Conservation (phyloP, 2,113 vertebrate genomes). For the Polypterus bichir region DNA sequence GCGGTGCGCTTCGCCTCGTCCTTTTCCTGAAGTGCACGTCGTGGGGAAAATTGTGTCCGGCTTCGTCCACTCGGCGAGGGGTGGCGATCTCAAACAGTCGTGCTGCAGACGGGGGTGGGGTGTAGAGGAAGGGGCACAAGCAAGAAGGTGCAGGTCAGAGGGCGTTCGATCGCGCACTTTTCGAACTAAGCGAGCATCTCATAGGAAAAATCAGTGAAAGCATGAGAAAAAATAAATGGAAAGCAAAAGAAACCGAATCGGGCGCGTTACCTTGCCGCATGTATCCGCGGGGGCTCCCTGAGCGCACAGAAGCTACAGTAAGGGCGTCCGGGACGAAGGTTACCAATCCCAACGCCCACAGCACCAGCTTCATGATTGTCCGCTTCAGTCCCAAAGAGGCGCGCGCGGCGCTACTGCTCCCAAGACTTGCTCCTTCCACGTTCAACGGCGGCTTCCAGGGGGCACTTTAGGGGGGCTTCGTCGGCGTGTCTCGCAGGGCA, state of each 20-base stretch:
- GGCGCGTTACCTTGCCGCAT: slow-evolving; percentile 66
- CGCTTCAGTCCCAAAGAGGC: slow-evolving; percentile 43
- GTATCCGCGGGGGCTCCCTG: slow-evolving; percentile 55
- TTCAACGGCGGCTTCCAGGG: neutral
- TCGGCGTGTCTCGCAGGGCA: too few relatives aligned
- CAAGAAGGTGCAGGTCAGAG: too few relatives aligned
- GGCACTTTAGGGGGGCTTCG: too few relatives aligned
- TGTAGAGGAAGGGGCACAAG: slow-evolving; percentile 8
- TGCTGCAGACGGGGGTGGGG: slow-evolving; percentile 35
- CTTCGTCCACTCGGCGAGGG: slow-evolving; percentile 75
- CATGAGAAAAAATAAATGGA: too few relatives aligned
- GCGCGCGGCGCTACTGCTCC: slow-evolving; percentile 24
- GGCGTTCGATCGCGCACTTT: too few relatives aligned
- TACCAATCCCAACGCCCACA: slow-evolving; percentile 75
- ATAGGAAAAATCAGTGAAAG: too few relatives aligned
- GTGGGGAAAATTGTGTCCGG: slow-evolving; percentile 70
- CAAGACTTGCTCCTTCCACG: slow-evolving; percentile 19
- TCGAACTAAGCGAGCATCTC: too few relatives aligned
- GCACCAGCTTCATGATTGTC: slow-evolving; percentile 89
- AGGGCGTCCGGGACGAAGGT: slow-evolving; percentile 62
- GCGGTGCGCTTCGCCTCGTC: slow-evolving; percentile 67
- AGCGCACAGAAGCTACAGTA: slow-evolving; percentile 45
- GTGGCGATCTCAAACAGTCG: slow-evolving; percentile 80
- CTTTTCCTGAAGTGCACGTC: slow-evolving; percentile 77
- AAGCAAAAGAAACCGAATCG: too few relatives aligned